Evolutionary conservation across 1,140 invertebrate species (phyloP), one percentile per base, ranked within the genome.

Genomic region (Campoletis sonorensis): DNA sequence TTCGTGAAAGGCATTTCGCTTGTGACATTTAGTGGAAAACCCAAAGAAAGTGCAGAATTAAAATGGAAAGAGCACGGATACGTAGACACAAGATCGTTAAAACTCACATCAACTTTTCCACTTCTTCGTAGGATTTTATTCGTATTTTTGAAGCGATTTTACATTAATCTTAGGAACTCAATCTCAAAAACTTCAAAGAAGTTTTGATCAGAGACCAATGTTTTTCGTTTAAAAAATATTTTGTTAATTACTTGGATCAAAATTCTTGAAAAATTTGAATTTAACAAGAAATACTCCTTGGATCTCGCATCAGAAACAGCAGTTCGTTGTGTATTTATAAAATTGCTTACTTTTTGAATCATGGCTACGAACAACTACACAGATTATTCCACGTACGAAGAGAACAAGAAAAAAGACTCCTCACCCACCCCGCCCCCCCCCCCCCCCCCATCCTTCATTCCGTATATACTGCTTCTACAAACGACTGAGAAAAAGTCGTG

Each of bases 1-100:
- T 79, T 82, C 83, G 51, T 70, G 26, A 51, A 79, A 79, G 81
- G 77, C 33, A 64, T 64, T 23, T 27, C 21, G 83, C 85, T 86
- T 88, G 87, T 87, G 88, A 88, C 88, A 91, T 91, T 92, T 91
- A 90, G 85, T 85, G 85, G 87, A 88, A 87, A 87, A 83, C 83
- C 81, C 78, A 87, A 81, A 87, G 81, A 82, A 73, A 76, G 77
- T 78, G 83, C 80, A 71, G 80, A 37, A 26, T 40, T 4, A 23
- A 37, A 51, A 11, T 61, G 18, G 30, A 37, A 80, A 70, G 27
- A 70, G 33, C 15, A 70, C 1, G 30, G 16, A 70, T 16, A 18
- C 13, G 27, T 67, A 30, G 23, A 67, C 27, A 18, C 61, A 21
- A 16, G 67, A 70, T 15, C 67, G 67, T 33, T 27, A 70, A 16